These are phyloP conservation scores for Centrocercus urophasianus DNA, from an alignment of 2,113 vertebrate species.

Conservation along the genomic window DNA sequence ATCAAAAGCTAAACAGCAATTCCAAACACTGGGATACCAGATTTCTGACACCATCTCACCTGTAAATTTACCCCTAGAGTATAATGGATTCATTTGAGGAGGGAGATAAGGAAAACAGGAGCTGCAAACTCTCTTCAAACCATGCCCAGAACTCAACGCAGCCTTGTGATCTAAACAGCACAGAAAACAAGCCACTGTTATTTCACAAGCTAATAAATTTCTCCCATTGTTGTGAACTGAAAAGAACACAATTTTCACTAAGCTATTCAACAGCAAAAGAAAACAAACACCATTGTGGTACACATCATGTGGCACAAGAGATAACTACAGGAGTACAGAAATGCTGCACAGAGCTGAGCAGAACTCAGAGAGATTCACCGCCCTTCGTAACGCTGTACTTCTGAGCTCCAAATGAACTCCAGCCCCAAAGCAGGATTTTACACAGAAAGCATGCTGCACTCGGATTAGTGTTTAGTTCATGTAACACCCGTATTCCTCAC, in stretches of 20 bases:
- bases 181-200: not conserved
- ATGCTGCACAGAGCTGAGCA: not conserved
- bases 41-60: not conserved
- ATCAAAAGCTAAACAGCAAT: not conserved
- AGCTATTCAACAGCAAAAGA: not conserved
- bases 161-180: not conserved
- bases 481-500: rapidly evolving
- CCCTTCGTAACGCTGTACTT: not conserved
- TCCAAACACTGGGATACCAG: not conserved
- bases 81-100: not conserved
- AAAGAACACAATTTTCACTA: not conserved
- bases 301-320: not conserved
- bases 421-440: not conserved
- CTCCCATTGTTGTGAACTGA: not conserved
- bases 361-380: not conserved
- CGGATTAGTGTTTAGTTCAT: rapidly evolving
- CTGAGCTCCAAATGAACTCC: not conserved
- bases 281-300: not conserved
- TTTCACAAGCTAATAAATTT: not conserved
- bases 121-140: not conserved
- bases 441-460: not conserved
- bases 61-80: not conserved
- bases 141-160: not conserved
- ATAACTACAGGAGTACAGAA: not conserved
- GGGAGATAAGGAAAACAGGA: not conserved